Evolutionary conservation across 2,888 invertebrate species (phyloP), one percentile per base, ranked within the genome.

Genomic region (Hemistola chrysoprasaria): DNA sequence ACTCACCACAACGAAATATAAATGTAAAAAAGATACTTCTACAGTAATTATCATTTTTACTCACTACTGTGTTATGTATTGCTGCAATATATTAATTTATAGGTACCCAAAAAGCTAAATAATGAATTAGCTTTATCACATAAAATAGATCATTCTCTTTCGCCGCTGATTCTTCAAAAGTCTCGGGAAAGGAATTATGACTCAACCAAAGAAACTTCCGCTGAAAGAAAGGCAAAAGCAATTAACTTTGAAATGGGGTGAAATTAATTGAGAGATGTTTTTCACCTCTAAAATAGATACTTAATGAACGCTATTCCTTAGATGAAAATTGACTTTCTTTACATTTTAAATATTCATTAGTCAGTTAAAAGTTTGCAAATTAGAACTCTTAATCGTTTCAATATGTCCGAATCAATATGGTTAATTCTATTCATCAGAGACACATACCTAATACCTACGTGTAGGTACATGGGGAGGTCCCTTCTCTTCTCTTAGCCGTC

Each of bases 181-280:
- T 46, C 47, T 28, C 42, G n/a, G 22, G 30, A 34, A 41, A 30
- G 24, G 40, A 46, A 47, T 51, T 47, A 49, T 47, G 40, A 38
- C 33, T 39, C 40, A 38, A 41, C 37, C 41, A 40, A 37, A 44
- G 39, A 52, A 51, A 50, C 50, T 50, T 53, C 53, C 47, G 34
- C 40, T 37, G 39, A 45, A 40, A 47, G 40, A 47, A 49, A 55
- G 38, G 38, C 43, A 52, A 47, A 52, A 52, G 52, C 50, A 55
- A 55, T 55, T 52, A 55, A 52, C 47, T 52, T 48, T 42, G 44
- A 48, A 50, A 55, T 48, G 32, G 48, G 46, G 30, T 48, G 38
- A 52, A 48, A 48, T 52, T 52, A 50, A 55, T 55, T 52, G 48
- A 50, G 46, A 47, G 41, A 45, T 48, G 40, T 52, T 48, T 48